Evolutionary conservation across 2,888 invertebrate genomes (phyloP), one percentile per base, ranked within the genome.

Genomic region (Ischnura elegans): DNA sequence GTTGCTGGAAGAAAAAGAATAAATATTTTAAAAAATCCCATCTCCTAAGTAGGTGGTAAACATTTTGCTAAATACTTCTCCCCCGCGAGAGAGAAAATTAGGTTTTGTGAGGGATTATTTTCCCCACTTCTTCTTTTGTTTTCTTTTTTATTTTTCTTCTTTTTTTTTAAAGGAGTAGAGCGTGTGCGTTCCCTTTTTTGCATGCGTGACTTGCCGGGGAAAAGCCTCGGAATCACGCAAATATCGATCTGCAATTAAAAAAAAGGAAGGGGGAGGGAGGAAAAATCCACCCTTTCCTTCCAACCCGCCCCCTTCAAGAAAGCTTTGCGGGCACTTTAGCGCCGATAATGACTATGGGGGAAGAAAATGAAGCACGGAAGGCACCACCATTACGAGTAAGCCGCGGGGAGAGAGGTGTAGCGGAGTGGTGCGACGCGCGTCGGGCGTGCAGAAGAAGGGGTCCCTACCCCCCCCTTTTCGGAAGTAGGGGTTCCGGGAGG

Each of bases 241-340:
- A 61, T 90, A 90, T 90, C 61, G 90, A 90, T 90, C 90, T 90
- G 90, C 90, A 90, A 90, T 90, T 90, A 90, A 90, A 76, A 66
- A 76, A 90, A 55, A 43, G 43, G 19, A 51, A 19, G 51, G 19
- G 90, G 61, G 61, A n/a, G n/a, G n/a, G n/a, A n/a, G n/a, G n/a
- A n/a, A n/a, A n/a, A n/a, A n/a, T n/a, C n/a, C n/a, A n/a, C n/a
- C n/a, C n/a, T n/a, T n/a, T n/a, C n/a, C n/a, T n/a, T n/a, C n/a
- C n/a, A n/a, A n/a, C 90, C 43, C 51, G 61, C 76, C 29, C 36
- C 66, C 90, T 90, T 90, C 66, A 90, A 90, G 90, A 90, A 90
- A 90, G 90, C 90, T 61, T 76, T 76, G 61, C 90, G 61, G 90
- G 90, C 90, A 90, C 90, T 90, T 90, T 90, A 61, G 61, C 90